A percentile compares a stretch with the other conserved stretches of the same genome.
phyloP scores from a whole-genome alignment of 2,888 invertebrate species.

The Noctua janthina region DNA sequence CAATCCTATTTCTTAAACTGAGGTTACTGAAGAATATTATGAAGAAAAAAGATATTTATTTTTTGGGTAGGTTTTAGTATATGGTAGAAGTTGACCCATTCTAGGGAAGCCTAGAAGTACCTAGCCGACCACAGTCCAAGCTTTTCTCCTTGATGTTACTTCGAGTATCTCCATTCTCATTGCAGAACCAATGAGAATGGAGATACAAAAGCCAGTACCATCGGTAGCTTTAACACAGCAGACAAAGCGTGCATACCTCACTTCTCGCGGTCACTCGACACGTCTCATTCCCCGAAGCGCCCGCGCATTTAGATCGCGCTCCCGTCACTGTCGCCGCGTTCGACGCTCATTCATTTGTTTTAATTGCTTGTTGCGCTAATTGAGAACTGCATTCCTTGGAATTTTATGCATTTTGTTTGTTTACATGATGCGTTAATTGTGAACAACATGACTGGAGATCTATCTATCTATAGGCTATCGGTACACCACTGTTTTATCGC shows the following conservation, averaged over 20 bases:
- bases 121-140: too few species aligned
- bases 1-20: not conserved
- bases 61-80: not conserved
- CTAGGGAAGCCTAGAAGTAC: too few species aligned
- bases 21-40: not conserved
- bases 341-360: slow-evolving; percentile 51
- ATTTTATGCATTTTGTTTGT: slow-evolving; percentile 23
- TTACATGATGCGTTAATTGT: not conserved
- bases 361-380: slow-evolving; percentile 53
- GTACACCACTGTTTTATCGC: not conserved
- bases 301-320: slow-evolving; percentile 45
- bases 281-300: slow-evolving; percentile 60
- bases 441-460: not conserved
- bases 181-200: not conserved
- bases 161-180: not conserved
- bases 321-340: slow-evolving; percentile 53
- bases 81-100: too few species aligned
- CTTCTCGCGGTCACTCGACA: slow-evolving; percentile 51
- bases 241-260: slow-evolving; percentile 52
- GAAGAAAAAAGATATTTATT: not conserved
- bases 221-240: not conserved
- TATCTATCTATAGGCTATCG: not conserved
- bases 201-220: not conserved
- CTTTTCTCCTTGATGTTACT: too few species aligned
- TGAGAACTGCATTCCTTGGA: slow-evolving; percentile 52